A percentile compares a stretch with the other conserved stretches of the same genome.
Conservation (phyloP, 2,113 vertebrate genomes). For the Heloderma charlesbogerti region DNA sequence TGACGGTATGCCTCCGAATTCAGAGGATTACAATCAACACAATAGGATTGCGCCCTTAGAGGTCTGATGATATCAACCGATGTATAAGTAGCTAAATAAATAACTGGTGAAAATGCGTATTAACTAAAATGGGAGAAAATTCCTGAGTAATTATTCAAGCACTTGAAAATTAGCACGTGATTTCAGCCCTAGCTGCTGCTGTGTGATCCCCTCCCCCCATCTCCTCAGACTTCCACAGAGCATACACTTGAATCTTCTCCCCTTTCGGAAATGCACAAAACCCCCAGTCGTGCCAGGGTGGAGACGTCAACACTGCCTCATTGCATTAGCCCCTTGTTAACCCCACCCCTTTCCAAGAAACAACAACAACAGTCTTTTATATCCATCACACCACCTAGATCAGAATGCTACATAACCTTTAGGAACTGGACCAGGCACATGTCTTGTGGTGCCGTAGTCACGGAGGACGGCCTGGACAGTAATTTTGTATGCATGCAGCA, state of each 20-base stretch:
- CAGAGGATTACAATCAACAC: no score
- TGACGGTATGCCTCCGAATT: no score
- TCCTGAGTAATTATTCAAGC: not conserved
- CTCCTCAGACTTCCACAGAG: not conserved
- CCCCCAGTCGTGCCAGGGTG: not conserved
- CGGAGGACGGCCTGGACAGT: constrained; percentile 19
- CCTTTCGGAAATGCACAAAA: not conserved
- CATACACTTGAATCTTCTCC: not conserved
- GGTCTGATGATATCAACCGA: no score
- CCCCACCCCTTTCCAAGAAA: not conserved
- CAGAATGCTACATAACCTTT: constrained; percentile 5
- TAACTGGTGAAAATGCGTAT: not conserved
- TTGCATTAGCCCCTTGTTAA: no score
- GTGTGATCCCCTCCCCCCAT: not conserved
- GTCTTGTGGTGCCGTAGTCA: not conserved
- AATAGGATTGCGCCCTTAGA: no score
- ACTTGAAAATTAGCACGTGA: not conserved
- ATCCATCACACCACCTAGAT: not conserved
- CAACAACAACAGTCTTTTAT: not conserved
- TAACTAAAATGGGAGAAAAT: not conserved
- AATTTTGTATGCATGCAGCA: constrained; percentile 41
- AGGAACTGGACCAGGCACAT: not conserved
- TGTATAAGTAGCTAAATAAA: no score
- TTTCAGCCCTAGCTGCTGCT: not conserved
- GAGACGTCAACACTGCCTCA: not conserved